Base-by-base conservation (phyloP, 2,797 vertebrate genomes). In the Sphenodon punctatus region DNA sequence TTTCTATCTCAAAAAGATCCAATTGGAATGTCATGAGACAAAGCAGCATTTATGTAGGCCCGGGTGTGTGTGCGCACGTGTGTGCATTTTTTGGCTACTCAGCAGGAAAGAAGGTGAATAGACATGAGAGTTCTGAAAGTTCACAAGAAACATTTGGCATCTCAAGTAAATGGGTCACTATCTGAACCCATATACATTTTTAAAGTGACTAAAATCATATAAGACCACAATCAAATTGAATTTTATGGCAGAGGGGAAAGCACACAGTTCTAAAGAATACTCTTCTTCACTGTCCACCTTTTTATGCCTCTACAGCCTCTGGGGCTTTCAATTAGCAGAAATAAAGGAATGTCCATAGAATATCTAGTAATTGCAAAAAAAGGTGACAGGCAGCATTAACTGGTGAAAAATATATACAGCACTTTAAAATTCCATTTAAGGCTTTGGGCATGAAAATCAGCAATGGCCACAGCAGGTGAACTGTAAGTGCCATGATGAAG, bases 341-440 rank as follows among this genome's bases (percentile, higher is more conserved):
- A 36, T 12, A 23, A n/a, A n/a, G n/a, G 32, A 58, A 58, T 13
- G 20, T 58, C 8, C 59, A 16, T 58, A 41, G 30, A 87, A 67
- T 10, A 75, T 43, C 23, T 17, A n/a, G 73, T 76, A 81, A 58
- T 58, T 78, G 74, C 66, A 71, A 73, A 53, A 36, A 30, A 53
- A 49, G 51, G 51, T 83, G 87, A 60, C 32, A 65, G 82, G 77
- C n/a, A 51, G 4, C 20, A 34, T 36, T n/a, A 25, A 23, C 25
- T 60, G 30, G 41, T 51, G 14, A 10, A 82, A 79, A 39, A 60
- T 3, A 2, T 56, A 34, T 34, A 36, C 15, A 61, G 19, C 1
- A 15, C 73, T 63, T 34, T 69, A 89, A 80, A 80, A 49, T 10
- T 8, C 36, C 38, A 56, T 27, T 43, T 30, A 30, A 83, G 53